phyloP scores from a whole-genome alignment of 2,113 vertebrate species.

The Semnornis frantzii region DNA sequence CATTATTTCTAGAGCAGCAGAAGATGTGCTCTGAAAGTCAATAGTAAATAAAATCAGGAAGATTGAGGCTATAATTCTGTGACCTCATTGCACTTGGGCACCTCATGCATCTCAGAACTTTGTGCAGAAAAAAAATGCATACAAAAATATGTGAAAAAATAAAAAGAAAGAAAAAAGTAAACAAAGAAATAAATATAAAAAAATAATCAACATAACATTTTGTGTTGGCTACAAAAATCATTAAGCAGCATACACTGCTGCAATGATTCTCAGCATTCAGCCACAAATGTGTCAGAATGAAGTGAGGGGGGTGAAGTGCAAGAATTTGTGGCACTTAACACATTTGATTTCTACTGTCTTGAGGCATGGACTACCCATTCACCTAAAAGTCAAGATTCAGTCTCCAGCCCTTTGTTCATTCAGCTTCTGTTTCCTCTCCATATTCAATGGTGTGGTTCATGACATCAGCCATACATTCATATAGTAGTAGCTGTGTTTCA shows the following conservation, averaged over 20 bases:
- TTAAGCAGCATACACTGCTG: neutral
- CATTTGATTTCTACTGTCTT: neutral
- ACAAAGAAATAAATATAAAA: neutral
- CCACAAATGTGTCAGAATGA: neutral
- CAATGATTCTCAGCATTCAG: neutral
- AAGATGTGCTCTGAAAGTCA: conserved; percentile 23
- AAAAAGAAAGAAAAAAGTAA: neutral
- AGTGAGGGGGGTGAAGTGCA: neutral
- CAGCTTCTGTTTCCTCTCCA: neutral
- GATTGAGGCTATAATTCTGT: neutral
- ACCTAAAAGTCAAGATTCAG: neutral
- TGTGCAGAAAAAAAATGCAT: neutral
- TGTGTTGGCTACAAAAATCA: neutral
- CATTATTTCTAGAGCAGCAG: neutral
- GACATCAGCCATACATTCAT: neutral
- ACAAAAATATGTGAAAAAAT: neutral
- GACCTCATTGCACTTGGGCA: conserved; percentile 5
- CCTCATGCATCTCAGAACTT: neutral
- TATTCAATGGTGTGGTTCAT: neutral
- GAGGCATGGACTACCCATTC: neutral
- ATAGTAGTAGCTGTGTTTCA: neutral
- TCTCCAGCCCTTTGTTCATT: neutral
- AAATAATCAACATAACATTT: neutral
- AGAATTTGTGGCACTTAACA: neutral
- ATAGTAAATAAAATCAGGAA: neutral